A percentile compares a stretch with the other conserved stretches of the same genome.
Conservation (phyloP, 2,888 invertebrate species). For the Patella depressa region DNA sequence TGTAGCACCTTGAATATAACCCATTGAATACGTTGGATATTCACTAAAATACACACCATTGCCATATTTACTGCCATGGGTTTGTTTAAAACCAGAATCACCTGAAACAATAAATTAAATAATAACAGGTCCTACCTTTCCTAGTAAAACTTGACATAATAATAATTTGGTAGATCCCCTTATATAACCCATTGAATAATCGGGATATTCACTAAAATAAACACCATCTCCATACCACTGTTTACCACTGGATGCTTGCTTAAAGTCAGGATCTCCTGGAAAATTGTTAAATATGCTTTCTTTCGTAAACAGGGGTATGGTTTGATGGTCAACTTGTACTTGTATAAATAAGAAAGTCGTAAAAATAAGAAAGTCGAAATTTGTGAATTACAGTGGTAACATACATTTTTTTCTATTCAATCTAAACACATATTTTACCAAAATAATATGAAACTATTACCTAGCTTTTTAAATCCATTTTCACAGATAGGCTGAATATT, state of each 20-base stretch:
- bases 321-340: too few relatives aligned
- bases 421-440: too few relatives aligned
- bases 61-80: constrained; percentile 25
- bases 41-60: constrained; percentile 63
- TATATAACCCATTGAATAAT: constrained; percentile 36
- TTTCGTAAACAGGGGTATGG: too few relatives aligned
- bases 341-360: too few relatives aligned
- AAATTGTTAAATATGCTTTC: too few relatives aligned
- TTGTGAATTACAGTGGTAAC: too few relatives aligned
- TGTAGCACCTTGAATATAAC: constrained; percentile 53
- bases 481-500: constrained; percentile 60
- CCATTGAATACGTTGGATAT: constrained; percentile 59
- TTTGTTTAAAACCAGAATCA: background rate
- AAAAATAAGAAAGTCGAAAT: too few relatives aligned
- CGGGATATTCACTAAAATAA: constrained; percentile 38
- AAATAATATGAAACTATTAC: constrained; percentile 28
- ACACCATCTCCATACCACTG: constrained; percentile 32
- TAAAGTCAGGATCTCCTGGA: background rate
- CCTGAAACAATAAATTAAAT: background rate
- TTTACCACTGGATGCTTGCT: background rate
- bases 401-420: too few relatives aligned
- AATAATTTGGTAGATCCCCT: constrained; percentile 22
- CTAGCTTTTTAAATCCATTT: constrained; percentile 57
- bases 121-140: constrained; percentile 21
- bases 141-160: constrained; percentile 31